Evolutionary conservation across 2,888 invertebrate genomes (phyloP).

Genomic region (Microctonus brassicae): DNA sequence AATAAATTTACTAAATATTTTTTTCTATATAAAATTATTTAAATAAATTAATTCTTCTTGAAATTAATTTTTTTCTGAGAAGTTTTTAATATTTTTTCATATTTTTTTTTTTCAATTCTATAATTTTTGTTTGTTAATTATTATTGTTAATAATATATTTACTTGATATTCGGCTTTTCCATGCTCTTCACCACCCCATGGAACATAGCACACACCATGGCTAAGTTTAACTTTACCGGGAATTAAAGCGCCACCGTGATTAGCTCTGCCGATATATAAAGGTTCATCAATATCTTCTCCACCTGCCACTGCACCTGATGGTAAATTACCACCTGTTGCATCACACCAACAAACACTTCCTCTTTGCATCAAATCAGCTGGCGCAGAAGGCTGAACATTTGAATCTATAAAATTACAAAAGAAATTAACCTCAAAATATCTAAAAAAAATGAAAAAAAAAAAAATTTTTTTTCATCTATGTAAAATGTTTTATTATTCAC

Average conservation of each 20-base stretch:
- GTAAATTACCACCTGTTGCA: constrained; percentile 77
- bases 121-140: too few species aligned
- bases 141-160: too few species aligned
- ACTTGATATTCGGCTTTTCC: constrained; percentile 80
- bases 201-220: constrained; percentile 78
- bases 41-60: too few species aligned
- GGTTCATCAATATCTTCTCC: constrained; percentile 76
- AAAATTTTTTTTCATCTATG: too few species aligned
- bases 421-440: too few species aligned
- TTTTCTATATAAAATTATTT: too few species aligned
- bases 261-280: constrained; percentile 79
- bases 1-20: too few species aligned
- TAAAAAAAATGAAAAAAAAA: too few species aligned
- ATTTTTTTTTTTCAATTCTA: not conserved
- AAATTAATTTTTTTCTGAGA: too few species aligned
- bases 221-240: constrained; percentile 84
- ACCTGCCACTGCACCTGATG: constrained; percentile 81
- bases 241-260: constrained; percentile 80
- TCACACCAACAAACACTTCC: constrained; percentile 78
- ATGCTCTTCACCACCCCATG: constrained; percentile 85
- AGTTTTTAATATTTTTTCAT: not conserved
- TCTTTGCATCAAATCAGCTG: constrained; percentile 45
- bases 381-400: constrained; percentile 48
- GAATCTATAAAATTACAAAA: constrained; percentile 36
- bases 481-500: not conserved